Evolutionary conservation across 2,797 vertebrate species (phyloP).

Genomic region (Avahi laniger): DNA sequence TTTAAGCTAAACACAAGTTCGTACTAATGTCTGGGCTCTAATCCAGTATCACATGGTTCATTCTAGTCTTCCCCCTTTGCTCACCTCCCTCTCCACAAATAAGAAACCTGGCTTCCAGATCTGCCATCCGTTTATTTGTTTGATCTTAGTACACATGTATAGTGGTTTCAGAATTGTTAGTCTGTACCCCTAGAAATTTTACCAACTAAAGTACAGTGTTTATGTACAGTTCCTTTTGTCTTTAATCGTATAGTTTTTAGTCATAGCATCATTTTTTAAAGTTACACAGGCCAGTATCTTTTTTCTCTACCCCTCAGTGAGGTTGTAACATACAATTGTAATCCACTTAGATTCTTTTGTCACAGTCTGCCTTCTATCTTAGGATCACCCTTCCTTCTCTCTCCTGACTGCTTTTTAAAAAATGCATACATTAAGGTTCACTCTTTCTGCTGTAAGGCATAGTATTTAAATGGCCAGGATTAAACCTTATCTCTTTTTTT

Average conservation of each 20-base stretch:
- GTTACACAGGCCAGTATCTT: background rate
- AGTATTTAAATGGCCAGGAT: background rate
- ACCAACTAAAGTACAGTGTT: background rate
- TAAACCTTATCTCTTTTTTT: background rate
- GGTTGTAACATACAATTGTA: background rate
- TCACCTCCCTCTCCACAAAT: background rate
- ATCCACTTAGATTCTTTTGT: conserved; percentile 5
- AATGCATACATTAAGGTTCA: background rate
- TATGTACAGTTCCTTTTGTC: background rate
- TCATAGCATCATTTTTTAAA: background rate
- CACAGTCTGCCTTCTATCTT: background rate
- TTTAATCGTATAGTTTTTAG: background rate
- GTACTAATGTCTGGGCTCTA: background rate
- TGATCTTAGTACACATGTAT: background rate
- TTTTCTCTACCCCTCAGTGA: background rate
- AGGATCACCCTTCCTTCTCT: background rate
- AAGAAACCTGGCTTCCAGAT: background rate
- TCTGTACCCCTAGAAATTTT: background rate
- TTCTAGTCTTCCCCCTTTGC: background rate
- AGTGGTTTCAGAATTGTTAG: conserved; percentile 21
- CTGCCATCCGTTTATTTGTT: background rate
- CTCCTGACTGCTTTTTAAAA: background rate
- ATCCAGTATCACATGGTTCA: background rate
- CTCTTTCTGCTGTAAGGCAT: background rate
- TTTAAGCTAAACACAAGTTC: background rate